Evolutionary conservation across 2,797 vertebrate genomes (phyloP).

Genomic region (Brachyalestes nurse): DNA sequence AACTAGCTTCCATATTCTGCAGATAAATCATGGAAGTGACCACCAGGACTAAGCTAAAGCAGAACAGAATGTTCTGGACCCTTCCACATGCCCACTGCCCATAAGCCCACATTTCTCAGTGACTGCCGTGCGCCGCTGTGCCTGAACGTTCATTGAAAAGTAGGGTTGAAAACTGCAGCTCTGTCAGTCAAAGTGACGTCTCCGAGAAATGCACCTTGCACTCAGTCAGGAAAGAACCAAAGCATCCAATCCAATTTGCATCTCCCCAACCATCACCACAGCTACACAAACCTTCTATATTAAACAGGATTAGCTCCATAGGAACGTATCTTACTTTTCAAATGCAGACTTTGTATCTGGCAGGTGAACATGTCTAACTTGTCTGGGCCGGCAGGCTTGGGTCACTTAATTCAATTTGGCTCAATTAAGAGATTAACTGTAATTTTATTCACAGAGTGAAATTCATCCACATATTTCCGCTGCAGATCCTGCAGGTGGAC

Average conservation of each 20-base stretch:
- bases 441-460: slow-evolving; percentile 2
- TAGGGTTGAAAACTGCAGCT: slow-evolving; percentile 39
- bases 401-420: slow-evolving; percentile 9
- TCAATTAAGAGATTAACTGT: neutral
- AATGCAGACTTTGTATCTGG: neutral
- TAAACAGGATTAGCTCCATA: neutral
- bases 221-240: slow-evolving; percentile 27
- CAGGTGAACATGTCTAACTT: neutral
- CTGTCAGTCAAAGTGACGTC: slow-evolving; percentile 51
- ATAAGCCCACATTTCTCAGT: slow-evolving; percentile 12
- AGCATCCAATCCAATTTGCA: slow-evolving; percentile 25
- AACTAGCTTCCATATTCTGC: neutral
- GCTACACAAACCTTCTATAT: neutral
- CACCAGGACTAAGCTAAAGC: slow-evolving; percentile 8
- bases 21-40: slow-evolving; percentile 10
- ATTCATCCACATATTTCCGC: slow-evolving; percentile 1
- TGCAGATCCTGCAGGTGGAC: slow-evolving; percentile 14
- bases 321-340: neutral
- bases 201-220: slow-evolving; percentile 6
- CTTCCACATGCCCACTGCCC: neutral
- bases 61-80: slow-evolving; percentile 28
- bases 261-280: slow-evolving; percentile 13
- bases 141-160: slow-evolving; percentile 42
- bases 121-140: slow-evolving; percentile 29
- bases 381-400: neutral